phyloP scores from a whole-genome alignment of 2,888 invertebrate species.

The Gastrophysa polygoni region DNA sequence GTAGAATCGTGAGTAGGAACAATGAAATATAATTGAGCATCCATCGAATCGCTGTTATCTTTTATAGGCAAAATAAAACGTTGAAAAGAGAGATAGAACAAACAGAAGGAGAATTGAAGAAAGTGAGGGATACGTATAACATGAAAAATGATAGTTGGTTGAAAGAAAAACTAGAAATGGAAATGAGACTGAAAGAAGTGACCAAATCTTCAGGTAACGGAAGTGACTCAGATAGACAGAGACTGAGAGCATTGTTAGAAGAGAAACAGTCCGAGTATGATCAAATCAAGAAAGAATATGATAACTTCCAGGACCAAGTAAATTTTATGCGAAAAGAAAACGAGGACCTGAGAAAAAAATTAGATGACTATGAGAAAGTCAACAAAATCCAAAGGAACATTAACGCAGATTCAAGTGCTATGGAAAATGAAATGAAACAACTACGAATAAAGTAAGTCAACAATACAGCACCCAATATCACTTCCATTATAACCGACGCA shows the following conservation, averaged over 20 bases:
- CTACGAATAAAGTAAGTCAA: constrained; percentile 65
- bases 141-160: constrained; percentile 72
- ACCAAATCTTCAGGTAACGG: constrained; percentile 34
- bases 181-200: constrained; percentile 62
- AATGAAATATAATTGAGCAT: too few relatives aligned
- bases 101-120: constrained; percentile 68
- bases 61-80: constrained; percentile 65
- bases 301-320: constrained; percentile 72
- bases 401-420: constrained; percentile 74
- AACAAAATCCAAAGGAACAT: constrained; percentile 81
- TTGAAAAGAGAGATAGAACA: constrained; percentile 68
- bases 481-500: background rate
- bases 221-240: constrained; percentile 67
- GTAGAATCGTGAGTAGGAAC: constrained; percentile 66
- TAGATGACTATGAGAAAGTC: constrained; percentile 85
- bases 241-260: constrained; percentile 72
- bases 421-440: constrained; percentile 77
- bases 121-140: constrained; percentile 68
- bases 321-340: constrained; percentile 76
- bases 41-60: too few relatives aligned
- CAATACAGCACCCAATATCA: background rate
- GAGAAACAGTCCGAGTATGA: constrained; percentile 78
- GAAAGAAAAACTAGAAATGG: constrained; percentile 72
- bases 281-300: constrained; percentile 70
- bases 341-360: constrained; percentile 78